Evolutionary conservation across 2,888 invertebrate genomes (phyloP).

Genomic region (Patella pellucida): DNA sequence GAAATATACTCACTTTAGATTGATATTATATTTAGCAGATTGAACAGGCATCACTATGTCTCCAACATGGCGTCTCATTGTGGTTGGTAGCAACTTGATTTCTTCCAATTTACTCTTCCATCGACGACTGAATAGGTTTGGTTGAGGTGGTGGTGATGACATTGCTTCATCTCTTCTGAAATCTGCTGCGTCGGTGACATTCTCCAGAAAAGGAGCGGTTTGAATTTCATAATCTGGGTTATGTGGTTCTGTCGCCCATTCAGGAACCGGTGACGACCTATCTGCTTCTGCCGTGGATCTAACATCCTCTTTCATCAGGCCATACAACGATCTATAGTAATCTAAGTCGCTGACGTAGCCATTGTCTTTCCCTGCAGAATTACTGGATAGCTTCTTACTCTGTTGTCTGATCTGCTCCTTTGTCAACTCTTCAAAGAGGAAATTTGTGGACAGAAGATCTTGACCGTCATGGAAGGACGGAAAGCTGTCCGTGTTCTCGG

Average conservation of each 20-base stretch:
- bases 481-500: conserved; percentile 22
- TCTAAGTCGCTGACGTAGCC: conserved; percentile 42
- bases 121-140: conserved; percentile 37
- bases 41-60: conserved; percentile 52
- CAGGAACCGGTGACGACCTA: neutral
- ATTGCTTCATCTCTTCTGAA: neutral
- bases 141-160: neutral
- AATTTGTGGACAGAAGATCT: conserved; percentile 31
- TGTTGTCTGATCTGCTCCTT: conserved; percentile 36
- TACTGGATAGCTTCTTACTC: conserved; percentile 18
- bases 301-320: conserved; percentile 30
- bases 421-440: conserved; percentile 37
- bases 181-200: too few species aligned
- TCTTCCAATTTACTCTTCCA: conserved; percentile 49
- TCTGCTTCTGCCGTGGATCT: neutral
- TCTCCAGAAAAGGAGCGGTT: neutral
- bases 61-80: conserved; percentile 43
- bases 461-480: conserved; percentile 39
- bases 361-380: conserved; percentile 27
- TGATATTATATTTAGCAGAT: conserved; percentile 42
- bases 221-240: conserved; percentile 14
- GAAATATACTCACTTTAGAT: conserved; percentile 38
- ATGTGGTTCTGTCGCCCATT: conserved; percentile 20
- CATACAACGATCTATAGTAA: conserved; percentile 48
- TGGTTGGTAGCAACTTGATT: conserved; percentile 45